Conservation (phyloP, 1,140 invertebrate species). For the Adelges cooleyi region DNA sequence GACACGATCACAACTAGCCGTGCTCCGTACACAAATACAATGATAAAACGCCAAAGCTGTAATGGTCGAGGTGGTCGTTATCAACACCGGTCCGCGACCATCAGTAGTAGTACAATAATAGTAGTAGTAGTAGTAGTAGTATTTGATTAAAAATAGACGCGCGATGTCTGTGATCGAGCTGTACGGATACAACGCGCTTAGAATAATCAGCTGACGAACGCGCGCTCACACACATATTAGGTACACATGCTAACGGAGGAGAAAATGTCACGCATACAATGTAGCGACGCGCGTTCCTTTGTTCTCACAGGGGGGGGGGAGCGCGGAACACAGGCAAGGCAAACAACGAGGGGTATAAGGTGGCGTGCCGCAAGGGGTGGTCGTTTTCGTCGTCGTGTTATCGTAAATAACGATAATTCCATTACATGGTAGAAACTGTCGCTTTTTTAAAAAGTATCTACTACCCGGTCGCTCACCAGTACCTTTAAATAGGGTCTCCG, state of each 20-base stretch:
- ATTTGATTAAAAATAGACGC: slow-evolving; percentile 21
- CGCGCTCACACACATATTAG: neutral
- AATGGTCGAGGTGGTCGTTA: neutral
- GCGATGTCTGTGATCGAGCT: neutral
- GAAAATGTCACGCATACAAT: slow-evolving; percentile 20
- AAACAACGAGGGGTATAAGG: neutral
- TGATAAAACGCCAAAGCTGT: too few relatives aligned
- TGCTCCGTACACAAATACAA: too few relatives aligned
- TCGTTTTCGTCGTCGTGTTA: too few relatives aligned
- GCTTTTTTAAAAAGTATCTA: too few relatives aligned
- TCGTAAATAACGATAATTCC: too few relatives aligned
- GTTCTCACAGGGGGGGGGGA: neutral
- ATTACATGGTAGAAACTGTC: too few relatives aligned
- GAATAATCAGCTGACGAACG: slow-evolving; percentile 2
- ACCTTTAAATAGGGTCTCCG: slow-evolving; percentile 2
- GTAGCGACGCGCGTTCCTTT: slow-evolving; percentile 14
- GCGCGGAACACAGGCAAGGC: neutral
- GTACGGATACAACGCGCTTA: neutral
- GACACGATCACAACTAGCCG: too few relatives aligned
- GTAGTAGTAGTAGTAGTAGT: neutral
- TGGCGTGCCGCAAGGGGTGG: neutral
- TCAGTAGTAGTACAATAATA: neutral
- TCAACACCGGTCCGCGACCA: neutral
- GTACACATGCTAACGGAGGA: neutral
- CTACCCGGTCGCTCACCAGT: neutral